These are phyloP conservation scores for Therioaphis trifolii DNA, from an alignment of 2,888 invertebrate species.

Conservation along the genomic window DNA sequence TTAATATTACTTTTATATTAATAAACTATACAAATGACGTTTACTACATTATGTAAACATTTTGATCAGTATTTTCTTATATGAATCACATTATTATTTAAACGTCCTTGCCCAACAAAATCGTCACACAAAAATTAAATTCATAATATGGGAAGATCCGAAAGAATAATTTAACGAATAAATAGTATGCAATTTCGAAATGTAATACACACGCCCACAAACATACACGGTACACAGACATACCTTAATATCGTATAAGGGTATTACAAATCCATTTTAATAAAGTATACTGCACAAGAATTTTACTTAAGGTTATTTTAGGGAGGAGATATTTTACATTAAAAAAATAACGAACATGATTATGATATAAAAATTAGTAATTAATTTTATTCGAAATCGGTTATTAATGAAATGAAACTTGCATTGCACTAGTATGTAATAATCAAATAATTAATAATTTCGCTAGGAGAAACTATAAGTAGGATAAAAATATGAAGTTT, in stretches of 20 bases:
- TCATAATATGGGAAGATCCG: not conserved
- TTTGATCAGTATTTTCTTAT: not conserved
- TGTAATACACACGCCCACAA: slow-evolving; percentile 28
- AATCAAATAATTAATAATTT: slow-evolving; percentile 56
- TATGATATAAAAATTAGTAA: not conserved
- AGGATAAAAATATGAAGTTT: slow-evolving; percentile 16
- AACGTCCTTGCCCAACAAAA: not conserved
- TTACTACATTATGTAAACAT: no score
- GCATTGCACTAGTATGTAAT: slow-evolving; percentile 24
- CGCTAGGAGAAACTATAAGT: slow-evolving; percentile 46
- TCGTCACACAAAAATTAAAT: not conserved
- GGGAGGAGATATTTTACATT: not conserved
- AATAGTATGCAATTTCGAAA: slow-evolving; percentile 15
- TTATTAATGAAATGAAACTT: slow-evolving; percentile 31
- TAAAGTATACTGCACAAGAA: not conserved
- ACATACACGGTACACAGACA: not conserved
- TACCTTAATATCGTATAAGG: not conserved
- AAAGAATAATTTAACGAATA: not conserved
- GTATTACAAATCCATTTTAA: not conserved
- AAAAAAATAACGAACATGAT: not conserved
- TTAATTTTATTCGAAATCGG: slow-evolving; percentile 36
- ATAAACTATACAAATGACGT: no score
- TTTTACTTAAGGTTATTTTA: not conserved
- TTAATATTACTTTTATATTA: no score
- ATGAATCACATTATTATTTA: not conserved